phyloP scores from a whole-genome alignment of 2,113 vertebrate genomes.

The Delphinus delphis region DNA sequence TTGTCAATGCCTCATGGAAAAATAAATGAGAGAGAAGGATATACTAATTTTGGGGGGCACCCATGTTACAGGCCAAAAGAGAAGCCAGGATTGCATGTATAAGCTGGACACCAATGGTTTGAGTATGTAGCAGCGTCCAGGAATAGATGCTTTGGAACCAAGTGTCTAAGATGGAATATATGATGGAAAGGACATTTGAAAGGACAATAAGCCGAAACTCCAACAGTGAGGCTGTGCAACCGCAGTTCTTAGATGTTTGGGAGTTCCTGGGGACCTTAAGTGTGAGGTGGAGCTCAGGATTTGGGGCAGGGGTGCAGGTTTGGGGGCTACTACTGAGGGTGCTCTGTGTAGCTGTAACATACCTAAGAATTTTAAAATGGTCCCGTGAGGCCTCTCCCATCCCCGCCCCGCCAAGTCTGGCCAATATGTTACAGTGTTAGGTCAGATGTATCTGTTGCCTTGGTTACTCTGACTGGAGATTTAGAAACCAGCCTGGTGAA shows the following conservation, averaged over 20 bases:
- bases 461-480: neutral
- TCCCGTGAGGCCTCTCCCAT: neutral
- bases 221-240: accelerated
- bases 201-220: neutral
- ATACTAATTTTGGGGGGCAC: neutral
- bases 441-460: neutral
- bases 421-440: neutral
- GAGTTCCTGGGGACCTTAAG: neutral
- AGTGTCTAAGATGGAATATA: neutral
- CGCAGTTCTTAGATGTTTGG: neutral
- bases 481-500: neutral
- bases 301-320: neutral
- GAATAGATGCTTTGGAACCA: neutral
- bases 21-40: neutral
- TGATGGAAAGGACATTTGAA: neutral
- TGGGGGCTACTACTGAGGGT: neutral
- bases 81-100: neutral
- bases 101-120: neutral
- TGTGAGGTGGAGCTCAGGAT: neutral
- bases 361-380: neutral
- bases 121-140: neutral
- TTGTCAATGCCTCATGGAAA: neutral
- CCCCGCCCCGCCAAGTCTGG: neutral
- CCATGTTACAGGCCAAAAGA: neutral
- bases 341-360: neutral